These are phyloP conservation scores for Cylindroiulus punctatus DNA, from an alignment of 2,888 invertebrate species.

Conservation along the genomic window DNA sequence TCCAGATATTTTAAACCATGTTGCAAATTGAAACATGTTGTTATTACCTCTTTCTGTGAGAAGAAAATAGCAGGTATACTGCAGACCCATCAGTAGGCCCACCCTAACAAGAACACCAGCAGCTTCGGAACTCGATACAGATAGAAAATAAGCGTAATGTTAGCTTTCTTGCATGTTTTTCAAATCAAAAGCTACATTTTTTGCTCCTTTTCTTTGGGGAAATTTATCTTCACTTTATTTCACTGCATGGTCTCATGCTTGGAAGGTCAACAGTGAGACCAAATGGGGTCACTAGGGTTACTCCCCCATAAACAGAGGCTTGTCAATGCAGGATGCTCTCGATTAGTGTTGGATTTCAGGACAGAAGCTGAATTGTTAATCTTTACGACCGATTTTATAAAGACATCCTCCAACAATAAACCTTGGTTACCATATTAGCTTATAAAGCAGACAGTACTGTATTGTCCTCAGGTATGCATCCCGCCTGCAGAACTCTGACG, in stretches of 20 bases:
- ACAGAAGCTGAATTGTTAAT: not conserved
- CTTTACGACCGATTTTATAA: not conserved
- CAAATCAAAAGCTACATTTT: too few relatives aligned
- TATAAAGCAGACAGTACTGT: not conserved
- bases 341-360: not conserved
- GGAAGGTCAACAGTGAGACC: not conserved
- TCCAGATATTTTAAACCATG: not conserved
- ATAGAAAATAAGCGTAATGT: not conserved
- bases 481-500: not conserved
- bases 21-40: not conserved
- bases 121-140: not conserved
- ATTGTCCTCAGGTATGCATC: not conserved
- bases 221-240: too few relatives aligned
- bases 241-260: not conserved
- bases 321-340: slow-evolving; percentile 6
- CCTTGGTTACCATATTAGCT: not conserved
- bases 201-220: too few relatives aligned
- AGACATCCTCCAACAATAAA: not conserved
- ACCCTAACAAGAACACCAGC: not conserved
- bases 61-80: not conserved
- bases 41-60: not conserved
- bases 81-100: not conserved
- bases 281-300: not conserved
- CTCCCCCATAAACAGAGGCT: not conserved
- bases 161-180: not conserved